Percentiles rank a stretch among this genome's conserved stretches.
These are phyloP conservation scores for Elachura formosa DNA, from an alignment of 2,113 vertebrate genomes.

Conservation along the genomic window DNA sequence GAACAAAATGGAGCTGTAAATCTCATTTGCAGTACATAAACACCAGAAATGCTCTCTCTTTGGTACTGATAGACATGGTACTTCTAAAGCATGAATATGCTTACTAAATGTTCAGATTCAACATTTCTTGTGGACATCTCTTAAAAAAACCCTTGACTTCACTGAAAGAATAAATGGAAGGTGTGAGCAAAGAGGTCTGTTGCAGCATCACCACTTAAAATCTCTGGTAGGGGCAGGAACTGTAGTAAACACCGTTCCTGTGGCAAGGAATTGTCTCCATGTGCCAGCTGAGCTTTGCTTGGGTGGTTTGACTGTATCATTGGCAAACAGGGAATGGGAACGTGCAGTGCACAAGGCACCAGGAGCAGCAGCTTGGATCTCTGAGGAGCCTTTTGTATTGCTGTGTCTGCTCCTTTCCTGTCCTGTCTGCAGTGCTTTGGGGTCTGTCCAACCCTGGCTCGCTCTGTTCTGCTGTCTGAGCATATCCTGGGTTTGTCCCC, in stretches of 20 bases:
- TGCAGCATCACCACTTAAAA: background rate
- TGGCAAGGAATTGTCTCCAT: rapidly evolving
- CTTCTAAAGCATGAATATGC: background rate
- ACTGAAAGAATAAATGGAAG: background rate
- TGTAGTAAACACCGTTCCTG: background rate
- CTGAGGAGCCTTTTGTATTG: background rate
- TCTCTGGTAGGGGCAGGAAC: background rate
- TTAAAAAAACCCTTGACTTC: background rate
- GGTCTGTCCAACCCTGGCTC: rapidly evolving
- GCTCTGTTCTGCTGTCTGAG: background rate
- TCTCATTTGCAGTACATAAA: background rate
- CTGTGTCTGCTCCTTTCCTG: rapidly evolving
- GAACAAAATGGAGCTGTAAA: conserved; percentile 13
- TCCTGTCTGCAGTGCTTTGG: background rate
- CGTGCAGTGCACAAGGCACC: rapidly evolving
- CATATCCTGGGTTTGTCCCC: rapidly evolving
- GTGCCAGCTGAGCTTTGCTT: background rate
- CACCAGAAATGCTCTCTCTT: background rate
- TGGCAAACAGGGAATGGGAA: background rate
- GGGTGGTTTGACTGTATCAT: rapidly evolving
- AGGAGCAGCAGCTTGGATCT: background rate
- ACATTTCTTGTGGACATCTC: background rate
- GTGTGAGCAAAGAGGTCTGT: background rate
- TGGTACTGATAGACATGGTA: background rate
- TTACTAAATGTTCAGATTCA: background rate